Evolutionary conservation across 2,113 vertebrate species (phyloP), one percentile per base, ranked within the genome.

Genomic region (Butorides virescens): DNA sequence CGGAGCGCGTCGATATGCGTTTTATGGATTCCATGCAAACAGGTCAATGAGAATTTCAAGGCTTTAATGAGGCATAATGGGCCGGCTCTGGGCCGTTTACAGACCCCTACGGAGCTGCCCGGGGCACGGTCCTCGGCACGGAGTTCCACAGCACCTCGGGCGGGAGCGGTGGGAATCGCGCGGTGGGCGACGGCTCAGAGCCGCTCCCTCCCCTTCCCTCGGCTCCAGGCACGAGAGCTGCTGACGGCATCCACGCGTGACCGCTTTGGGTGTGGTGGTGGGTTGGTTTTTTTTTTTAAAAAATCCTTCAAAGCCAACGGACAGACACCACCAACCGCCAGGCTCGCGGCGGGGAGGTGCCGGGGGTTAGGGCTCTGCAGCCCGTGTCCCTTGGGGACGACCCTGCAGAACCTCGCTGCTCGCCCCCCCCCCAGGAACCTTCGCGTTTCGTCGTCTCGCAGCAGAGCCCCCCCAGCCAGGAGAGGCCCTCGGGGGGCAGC

Each of bases 41-140:
- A 5, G 73, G 91, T 77, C 94, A 86, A 93, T 96, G 71, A 94
- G 70, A 92, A 91, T 83, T 84, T 90, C 86, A 76, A 75, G 95
- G 89, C 81, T 93, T 92, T 89, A 92, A 83, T 61, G 87, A 81
- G 79, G 89, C 52, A 19, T 44, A 73, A 90, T 85, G 52, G 65
- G 50, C 36, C 3, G 2, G 83, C 58, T 89, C 56, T 46, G 26
- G 86, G 39, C 81, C 67, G 58, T 67, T 94, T 86, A 44, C 58
- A 56, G 68, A 86, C 55, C 71, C 36, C 78, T 36, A 27, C 10
- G 30, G 90, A 70, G 68, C 39, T 19, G 78, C 50, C 39, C n/a
- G 53, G 58, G 79, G 72, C 29, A 13, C 3, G 15, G 37, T 32
- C n/a, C 81, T 47, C 50, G 53, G 39, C 88, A 67, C 0, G 1